Conservation (phyloP, 2,888 invertebrate species). For the Hemaris fuciformis region DNA sequence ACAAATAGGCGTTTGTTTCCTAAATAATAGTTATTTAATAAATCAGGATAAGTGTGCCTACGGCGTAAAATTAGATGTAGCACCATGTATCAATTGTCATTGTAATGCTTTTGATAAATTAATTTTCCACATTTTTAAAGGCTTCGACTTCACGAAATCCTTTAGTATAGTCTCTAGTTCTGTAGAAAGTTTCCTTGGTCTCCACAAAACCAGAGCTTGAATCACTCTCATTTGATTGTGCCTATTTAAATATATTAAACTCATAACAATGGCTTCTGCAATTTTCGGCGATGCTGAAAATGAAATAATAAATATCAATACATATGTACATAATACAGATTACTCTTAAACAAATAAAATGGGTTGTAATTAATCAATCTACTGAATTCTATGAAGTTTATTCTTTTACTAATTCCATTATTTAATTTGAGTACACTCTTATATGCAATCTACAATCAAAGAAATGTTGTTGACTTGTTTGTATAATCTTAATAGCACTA, state of each 20-base stretch:
- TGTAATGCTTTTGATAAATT: constrained; percentile 35
- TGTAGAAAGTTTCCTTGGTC: constrained; percentile 46
- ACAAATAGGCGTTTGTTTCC: neutral
- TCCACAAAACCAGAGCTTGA: constrained; percentile 53
- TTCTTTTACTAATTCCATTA: too few relatives aligned
- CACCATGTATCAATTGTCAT: too few relatives aligned
- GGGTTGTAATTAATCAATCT: too few relatives aligned
- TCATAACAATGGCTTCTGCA: constrained; percentile 62
- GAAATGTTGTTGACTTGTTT: too few relatives aligned
- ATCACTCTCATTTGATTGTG: constrained; percentile 49
- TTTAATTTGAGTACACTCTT: too few relatives aligned
- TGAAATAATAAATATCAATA: constrained; percentile 8
- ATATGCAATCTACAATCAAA: too few relatives aligned
- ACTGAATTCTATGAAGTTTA: too few relatives aligned
- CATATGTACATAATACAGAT: neutral
- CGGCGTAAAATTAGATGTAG: too few relatives aligned
- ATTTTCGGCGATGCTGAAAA: constrained; percentile 52
- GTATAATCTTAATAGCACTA: too few relatives aligned
- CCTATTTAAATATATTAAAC: constrained; percentile 59
- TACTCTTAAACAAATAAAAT: neutral
- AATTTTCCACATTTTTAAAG: constrained; percentile 52
- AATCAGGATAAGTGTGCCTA: too few relatives aligned
- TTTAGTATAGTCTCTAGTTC: constrained; percentile 49
- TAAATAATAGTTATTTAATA: neutral
- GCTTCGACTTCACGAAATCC: constrained; percentile 53